Conservation (phyloP, 2,888 invertebrate species). For the Dinocampus coccinellae region DNA sequence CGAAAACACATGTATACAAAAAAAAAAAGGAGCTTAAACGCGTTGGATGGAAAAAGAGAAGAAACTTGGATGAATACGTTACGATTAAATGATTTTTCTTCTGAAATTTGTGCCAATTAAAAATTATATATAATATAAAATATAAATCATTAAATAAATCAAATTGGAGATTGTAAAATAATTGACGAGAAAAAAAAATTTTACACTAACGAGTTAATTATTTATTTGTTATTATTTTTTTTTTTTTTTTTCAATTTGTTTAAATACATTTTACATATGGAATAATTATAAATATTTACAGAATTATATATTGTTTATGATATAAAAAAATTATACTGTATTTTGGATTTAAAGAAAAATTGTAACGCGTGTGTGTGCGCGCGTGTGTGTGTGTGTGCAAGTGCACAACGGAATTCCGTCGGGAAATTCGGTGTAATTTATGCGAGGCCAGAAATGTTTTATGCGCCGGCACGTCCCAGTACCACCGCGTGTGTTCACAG, state of each 20-base stretch:
- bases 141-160: too few species aligned
- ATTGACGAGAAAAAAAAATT: background rate
- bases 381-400: constrained; percentile 8
- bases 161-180: background rate
- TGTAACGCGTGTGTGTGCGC: too few species aligned
- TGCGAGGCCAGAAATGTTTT: constrained; percentile 47
- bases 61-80: constrained; percentile 41
- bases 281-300: background rate
- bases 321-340: constrained; percentile 16
- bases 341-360: background rate
- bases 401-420: constrained; percentile 44
- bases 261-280: background rate
- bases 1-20: constrained; percentile 14
- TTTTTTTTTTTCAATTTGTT: background rate
- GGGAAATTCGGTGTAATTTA: constrained; percentile 51
- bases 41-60: background rate
- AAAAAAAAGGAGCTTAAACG: constrained; percentile 21
- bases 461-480: constrained; percentile 47
- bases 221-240: too few species aligned
- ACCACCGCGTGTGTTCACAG: background rate
- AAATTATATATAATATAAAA: too few species aligned
- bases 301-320: constrained; percentile 21
- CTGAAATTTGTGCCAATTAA: background rate
- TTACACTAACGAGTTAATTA: too few species aligned
- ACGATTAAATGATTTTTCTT: background rate